A percentile compares a stretch with the other conserved stretches of the same genome.
These are phyloP conservation scores for Encarsia formosa DNA, from an alignment of 2,888 invertebrate genomes.

Conservation along the genomic window DNA sequence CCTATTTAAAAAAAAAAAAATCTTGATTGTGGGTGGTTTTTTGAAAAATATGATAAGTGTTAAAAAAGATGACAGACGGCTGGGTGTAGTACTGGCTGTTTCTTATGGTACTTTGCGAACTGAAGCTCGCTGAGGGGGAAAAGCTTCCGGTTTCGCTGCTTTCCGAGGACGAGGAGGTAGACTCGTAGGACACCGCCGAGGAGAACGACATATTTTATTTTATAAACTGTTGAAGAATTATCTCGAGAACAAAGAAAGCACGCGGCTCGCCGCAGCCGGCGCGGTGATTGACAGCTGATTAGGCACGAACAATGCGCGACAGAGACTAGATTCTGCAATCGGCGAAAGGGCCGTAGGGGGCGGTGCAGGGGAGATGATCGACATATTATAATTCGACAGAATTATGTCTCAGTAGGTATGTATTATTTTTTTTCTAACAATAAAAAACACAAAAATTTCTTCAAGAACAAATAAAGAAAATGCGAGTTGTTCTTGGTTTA, in stretches of 20 bases:
- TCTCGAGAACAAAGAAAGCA: not conserved
- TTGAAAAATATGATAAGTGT: not conserved
- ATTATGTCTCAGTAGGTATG: too few species aligned
- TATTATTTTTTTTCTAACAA: too few species aligned
- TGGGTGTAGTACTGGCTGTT: not conserved
- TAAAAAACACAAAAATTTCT: too few species aligned
- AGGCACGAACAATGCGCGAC: too few species aligned
- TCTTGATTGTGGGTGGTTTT: not conserved
- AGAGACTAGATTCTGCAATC: too few species aligned
- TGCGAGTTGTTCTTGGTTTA: too few species aligned
- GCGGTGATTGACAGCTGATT: not conserved
- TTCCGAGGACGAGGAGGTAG: not conserved
- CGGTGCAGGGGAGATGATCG: too few species aligned
- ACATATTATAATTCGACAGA: too few species aligned
- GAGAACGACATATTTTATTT: slow-evolving; percentile 7
- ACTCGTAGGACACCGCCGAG: not conserved
- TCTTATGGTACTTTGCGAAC: not conserved
- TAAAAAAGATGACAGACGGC: not conserved
- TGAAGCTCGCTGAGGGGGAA: not conserved
- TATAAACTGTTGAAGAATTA: not conserved
- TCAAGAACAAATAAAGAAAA: too few species aligned
- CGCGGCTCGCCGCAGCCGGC: not conserved
- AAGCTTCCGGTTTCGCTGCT: not conserved
- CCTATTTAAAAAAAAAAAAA: slow-evolving; percentile 8
- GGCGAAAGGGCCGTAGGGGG: too few species aligned